phyloP scores from a whole-genome alignment of 2,888 invertebrate species.

The Polymixis flavicincta region DNA sequence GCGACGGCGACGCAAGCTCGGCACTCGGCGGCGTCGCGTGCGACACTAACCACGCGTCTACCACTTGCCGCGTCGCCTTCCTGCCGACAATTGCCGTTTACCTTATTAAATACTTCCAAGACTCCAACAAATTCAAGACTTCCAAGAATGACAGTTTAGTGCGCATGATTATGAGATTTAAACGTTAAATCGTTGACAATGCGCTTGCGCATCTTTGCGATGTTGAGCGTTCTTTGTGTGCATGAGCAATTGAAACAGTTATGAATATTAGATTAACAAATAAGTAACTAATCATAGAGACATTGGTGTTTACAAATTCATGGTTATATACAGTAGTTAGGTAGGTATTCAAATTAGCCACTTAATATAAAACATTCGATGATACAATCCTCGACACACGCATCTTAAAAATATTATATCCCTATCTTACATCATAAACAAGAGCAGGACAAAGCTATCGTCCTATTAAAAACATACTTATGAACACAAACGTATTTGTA shows the following conservation, averaged over 20 bases:
- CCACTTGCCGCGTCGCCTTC: constrained; percentile 97
- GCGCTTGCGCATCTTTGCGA: constrained; percentile 35
- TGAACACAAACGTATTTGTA: constrained; percentile 39
- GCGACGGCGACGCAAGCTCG: constrained; percentile 91
- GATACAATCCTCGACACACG: constrained; percentile 12
- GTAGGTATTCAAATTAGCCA: neutral
- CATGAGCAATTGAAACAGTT: constrained; percentile 38
- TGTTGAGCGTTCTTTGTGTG: constrained; percentile 35
- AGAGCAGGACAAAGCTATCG: constrained; percentile 42
- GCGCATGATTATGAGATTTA: constrained; percentile 53
- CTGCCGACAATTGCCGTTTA: constrained; percentile 86
- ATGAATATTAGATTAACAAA: constrained; percentile 35
- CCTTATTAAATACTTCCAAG: constrained; percentile 58
- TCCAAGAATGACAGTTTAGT: constrained; percentile 42
- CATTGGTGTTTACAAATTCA: constrained; percentile 15
- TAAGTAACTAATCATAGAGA: constrained; percentile 32
- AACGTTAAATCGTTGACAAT: constrained; percentile 45
- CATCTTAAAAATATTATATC: constrained; percentile 31
- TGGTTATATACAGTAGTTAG: neutral
- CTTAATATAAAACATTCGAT: constrained; percentile 5
- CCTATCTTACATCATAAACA: constrained; percentile 9
- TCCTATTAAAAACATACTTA: constrained; percentile 24
- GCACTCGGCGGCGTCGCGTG: constrained; percentile 95
- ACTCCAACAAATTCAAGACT: constrained; percentile 13
- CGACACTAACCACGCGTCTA: constrained; percentile 97